Conservation (phyloP, 2,797 vertebrate species). For the Heterohyrax brucei region DNA sequence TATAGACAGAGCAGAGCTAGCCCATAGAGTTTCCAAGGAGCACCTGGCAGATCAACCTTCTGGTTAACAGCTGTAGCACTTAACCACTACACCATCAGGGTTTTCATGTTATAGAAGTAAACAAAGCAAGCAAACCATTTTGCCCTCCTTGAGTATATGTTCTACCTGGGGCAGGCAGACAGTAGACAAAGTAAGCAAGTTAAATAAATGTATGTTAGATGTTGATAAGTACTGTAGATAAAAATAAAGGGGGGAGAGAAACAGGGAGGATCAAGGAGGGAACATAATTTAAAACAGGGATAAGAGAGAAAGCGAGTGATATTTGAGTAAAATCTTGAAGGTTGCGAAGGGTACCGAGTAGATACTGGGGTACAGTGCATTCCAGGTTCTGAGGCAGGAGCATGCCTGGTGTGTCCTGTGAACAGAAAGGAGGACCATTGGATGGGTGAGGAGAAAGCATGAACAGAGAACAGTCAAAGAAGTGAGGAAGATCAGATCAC, state of each 20-base stretch:
- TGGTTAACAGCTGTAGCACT: no score
- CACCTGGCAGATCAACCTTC: no score
- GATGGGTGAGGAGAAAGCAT: not conserved
- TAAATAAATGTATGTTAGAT: not conserved
- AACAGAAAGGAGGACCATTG: not conserved
- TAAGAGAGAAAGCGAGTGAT: not conserved
- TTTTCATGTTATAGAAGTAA: not conserved
- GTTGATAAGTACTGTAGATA: not conserved
- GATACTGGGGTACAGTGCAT: not conserved
- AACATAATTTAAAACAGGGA: not conserved
- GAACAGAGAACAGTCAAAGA: not conserved
- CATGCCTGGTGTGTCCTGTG: not conserved
- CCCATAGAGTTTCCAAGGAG: no score
- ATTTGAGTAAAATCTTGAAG: not conserved
- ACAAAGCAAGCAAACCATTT: not conserved
- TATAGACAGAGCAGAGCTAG: no score
- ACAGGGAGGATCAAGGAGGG: not conserved
- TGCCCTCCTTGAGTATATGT: not conserved
- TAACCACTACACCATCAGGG: no score
- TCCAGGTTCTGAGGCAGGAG: not conserved
- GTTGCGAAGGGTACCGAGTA: not conserved
- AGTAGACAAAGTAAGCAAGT: not conserved
- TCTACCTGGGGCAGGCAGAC: not conserved
- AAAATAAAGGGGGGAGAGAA: not conserved
- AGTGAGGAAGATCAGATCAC: not conserved